Evolutionary conservation across 2,113 vertebrate genomes (phyloP).

Genomic region (Pongo abelii): DNA sequence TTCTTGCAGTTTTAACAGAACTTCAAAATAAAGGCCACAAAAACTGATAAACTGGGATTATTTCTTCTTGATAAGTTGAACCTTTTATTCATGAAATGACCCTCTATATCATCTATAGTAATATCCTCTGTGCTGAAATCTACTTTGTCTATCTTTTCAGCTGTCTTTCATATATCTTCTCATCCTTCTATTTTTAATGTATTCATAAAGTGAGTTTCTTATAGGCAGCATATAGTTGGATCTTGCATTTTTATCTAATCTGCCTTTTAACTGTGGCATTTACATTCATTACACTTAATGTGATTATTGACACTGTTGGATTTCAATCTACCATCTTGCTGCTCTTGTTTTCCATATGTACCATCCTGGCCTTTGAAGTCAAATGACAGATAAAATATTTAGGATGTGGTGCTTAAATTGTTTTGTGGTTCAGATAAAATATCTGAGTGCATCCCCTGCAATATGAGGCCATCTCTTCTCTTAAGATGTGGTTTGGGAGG

Average conservation of each 20-base stretch:
- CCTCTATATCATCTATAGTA: neutral
- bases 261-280: neutral
- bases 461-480: neutral
- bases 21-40: neutral
- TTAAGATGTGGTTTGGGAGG: neutral
- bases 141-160: neutral
- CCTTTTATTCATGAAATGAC: neutral
- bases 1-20: neutral
- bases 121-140: neutral
- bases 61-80: neutral
- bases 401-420: neutral
- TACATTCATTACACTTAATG: neutral
- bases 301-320: fast-evolving
- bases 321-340: neutral
- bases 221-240: neutral
- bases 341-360: neutral
- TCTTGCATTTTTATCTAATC: neutral
- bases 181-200: neutral
- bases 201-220: neutral
- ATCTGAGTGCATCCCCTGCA: neutral
- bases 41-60: neutral
- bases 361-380: neutral
- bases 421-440: neutral
- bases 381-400: neutral
- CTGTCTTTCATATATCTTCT: neutral